These are phyloP conservation scores for Eurytemora carolleeae DNA, from an alignment of 1,140 invertebrate species.

Conservation along the genomic window DNA sequence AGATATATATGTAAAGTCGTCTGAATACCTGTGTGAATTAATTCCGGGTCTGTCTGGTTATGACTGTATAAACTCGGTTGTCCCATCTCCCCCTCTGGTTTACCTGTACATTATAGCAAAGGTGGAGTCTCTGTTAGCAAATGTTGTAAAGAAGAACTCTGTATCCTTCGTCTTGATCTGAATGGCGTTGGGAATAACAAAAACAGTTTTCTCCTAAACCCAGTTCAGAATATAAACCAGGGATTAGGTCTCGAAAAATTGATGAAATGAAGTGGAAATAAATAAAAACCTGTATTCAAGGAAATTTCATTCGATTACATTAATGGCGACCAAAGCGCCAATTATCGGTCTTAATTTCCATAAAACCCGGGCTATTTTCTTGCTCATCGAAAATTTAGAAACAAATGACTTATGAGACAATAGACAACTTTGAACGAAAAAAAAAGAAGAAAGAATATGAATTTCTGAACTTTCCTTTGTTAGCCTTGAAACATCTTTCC, in stretches of 20 bases:
- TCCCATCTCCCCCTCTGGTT: neutral
- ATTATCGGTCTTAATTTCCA: neutral
- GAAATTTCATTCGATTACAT: neutral
- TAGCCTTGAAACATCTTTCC: neutral
- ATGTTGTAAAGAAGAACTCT: neutral
- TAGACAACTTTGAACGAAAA: too few relatives aligned
- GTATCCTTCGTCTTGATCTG: neutral
- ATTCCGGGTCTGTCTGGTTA: neutral
- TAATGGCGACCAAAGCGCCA: neutral
- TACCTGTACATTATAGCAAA: neutral
- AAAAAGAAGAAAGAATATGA: too few relatives aligned
- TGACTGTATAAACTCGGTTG: neutral
- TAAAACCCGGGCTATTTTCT: neutral
- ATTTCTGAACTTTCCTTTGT: neutral
- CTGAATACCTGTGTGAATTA: neutral
- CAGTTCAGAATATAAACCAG: neutral
- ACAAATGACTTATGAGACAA: neutral
- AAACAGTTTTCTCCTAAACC: neutral
- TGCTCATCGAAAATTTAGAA: neutral
- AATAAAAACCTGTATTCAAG: too few relatives aligned
- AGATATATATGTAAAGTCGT: neutral
- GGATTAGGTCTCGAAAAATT: neutral
- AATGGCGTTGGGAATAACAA: neutral
- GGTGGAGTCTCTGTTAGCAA: neutral
- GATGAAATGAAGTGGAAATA: too few relatives aligned